Conservation (phyloP, 2,888 invertebrate species). For the Zaprionus obscuricornis region DNA sequence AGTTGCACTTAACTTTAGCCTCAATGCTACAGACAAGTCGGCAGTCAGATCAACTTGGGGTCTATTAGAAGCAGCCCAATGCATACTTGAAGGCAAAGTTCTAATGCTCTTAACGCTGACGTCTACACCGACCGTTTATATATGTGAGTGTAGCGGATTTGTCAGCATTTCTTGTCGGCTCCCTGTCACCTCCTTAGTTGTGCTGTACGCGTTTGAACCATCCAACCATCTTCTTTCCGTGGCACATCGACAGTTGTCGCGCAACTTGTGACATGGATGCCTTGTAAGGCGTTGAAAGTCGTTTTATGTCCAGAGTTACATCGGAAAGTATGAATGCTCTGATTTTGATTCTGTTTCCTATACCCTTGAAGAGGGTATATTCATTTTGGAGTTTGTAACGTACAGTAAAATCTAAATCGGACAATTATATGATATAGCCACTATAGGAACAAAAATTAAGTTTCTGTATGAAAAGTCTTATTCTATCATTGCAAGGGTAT, state of each 20-base stretch:
- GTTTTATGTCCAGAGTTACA: slow-evolving; percentile 73
- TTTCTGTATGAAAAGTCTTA: too few relatives aligned
- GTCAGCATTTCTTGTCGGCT: slow-evolving; percentile 18
- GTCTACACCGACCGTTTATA: slow-evolving; percentile 49
- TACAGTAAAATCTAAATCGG: slow-evolving; percentile 9
- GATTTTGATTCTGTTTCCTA: background rate
- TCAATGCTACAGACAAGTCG: slow-evolving; percentile 14
- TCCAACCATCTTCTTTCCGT: slow-evolving; percentile 24
- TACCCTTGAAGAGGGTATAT: too few relatives aligned
- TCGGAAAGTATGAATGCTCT: slow-evolving; percentile 32
- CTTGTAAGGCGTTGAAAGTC: slow-evolving; percentile 77
- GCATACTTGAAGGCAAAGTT: slow-evolving; percentile 59
- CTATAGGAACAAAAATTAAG: too few relatives aligned
- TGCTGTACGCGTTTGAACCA: slow-evolving; percentile 7
- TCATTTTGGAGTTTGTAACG: too few relatives aligned
- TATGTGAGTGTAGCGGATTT: slow-evolving; percentile 42
- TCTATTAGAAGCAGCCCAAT: slow-evolving; percentile 27
- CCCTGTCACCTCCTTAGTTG: slow-evolving; percentile 8
- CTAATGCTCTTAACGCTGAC: slow-evolving; percentile 74
- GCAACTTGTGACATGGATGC: slow-evolving; percentile 79
- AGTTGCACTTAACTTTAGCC: slow-evolving; percentile 31
- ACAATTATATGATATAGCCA: too few relatives aligned
- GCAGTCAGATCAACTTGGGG: slow-evolving; percentile 15
- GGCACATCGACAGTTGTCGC: slow-evolving; percentile 66
- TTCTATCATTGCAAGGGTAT: too few relatives aligned